A percentile compares a stretch with the other conserved stretches of the same genome.
phyloP scores from a whole-genome alignment of 2,797 vertebrate genomes.

The Odontamblyopus lacepedii region DNA sequence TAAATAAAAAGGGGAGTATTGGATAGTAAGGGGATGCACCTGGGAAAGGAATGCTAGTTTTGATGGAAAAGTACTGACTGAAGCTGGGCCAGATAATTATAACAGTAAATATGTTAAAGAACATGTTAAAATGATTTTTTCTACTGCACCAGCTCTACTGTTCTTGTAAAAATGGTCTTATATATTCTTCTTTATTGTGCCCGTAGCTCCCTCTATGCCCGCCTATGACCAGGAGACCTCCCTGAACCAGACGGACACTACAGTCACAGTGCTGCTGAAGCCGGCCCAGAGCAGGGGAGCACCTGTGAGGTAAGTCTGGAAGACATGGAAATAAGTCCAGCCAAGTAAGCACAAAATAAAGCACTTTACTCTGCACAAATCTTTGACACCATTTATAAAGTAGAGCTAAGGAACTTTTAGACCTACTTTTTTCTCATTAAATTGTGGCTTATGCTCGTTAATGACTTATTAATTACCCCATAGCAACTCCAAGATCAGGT shows the following conservation, averaged over 20 bases:
- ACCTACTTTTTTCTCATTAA: no score
- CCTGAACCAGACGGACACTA: constrained; percentile 96
- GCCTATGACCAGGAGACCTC: constrained; percentile 94
- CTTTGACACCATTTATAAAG: not conserved
- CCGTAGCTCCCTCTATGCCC: constrained; percentile 93
- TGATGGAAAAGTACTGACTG: no score
- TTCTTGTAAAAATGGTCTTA: not conserved
- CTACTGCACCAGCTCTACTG: not conserved
- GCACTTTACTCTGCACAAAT: not conserved
- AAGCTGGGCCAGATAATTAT: no score
- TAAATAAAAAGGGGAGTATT: no score
- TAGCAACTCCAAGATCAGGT: no score
- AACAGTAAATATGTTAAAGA: no score
- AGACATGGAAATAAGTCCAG: not conserved
- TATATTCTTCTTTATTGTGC: constrained; percentile 12
- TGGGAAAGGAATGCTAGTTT: no score
- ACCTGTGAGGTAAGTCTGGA: constrained; percentile 88
- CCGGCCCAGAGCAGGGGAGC: constrained; percentile 98
- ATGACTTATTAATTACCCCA: no score
- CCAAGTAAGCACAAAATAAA: constrained; percentile 10
- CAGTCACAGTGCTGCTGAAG: constrained; percentile 93
- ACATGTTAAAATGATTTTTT: no score
- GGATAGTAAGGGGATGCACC: no score
- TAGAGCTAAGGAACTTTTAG: not conserved
- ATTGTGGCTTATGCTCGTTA: no score